phyloP scores from a whole-genome alignment of 2,113 vertebrate species.

The Nothocercus nigrocapillus region DNA sequence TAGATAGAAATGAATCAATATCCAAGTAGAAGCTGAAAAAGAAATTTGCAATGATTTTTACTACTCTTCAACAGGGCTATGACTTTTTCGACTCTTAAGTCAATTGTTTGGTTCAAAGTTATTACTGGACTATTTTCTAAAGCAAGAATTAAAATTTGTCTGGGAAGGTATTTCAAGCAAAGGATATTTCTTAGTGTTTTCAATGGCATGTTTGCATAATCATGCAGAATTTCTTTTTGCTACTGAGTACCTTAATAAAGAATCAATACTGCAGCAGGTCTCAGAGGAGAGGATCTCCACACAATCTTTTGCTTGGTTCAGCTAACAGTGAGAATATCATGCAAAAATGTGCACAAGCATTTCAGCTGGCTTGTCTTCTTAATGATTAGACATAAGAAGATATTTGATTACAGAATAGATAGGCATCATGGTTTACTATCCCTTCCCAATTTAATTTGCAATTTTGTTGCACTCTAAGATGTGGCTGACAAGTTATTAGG shows the following conservation, averaged over 20 bases:
- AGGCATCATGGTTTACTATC: conserved; percentile 3
- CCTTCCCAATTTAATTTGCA: conserved; percentile 50
- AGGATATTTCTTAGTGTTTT: conserved; percentile 58
- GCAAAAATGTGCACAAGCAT: conserved; percentile 66
- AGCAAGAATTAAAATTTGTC: conserved; percentile 70
- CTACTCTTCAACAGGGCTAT: conserved; percentile 37
- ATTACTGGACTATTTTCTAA: conserved; percentile 65
- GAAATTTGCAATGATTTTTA: conserved; percentile 71
- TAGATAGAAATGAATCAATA: conserved; percentile 78
- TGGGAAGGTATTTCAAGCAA: conserved; percentile 29
- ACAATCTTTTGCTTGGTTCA: conserved; percentile 66
- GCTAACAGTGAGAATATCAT: conserved; percentile 57
- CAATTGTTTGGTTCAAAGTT: conserved; percentile 71
- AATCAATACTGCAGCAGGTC: conserved; percentile 85
- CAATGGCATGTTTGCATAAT: conserved; percentile 69
- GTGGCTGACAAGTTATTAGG: background rate
- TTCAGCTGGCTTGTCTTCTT: conserved; percentile 60
- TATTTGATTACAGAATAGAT: conserved; percentile 67
- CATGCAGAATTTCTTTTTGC: conserved; percentile 63
- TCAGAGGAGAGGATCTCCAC: conserved; percentile 64
- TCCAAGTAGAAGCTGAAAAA: conserved; percentile 57
- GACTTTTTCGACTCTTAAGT: conserved; percentile 60
- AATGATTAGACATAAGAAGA: conserved; percentile 67
- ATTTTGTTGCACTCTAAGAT: background rate
- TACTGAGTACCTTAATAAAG: conserved; percentile 80